phyloP scores from a whole-genome alignment of 23 tunicate species.

The Ciona savignyi region DNA sequence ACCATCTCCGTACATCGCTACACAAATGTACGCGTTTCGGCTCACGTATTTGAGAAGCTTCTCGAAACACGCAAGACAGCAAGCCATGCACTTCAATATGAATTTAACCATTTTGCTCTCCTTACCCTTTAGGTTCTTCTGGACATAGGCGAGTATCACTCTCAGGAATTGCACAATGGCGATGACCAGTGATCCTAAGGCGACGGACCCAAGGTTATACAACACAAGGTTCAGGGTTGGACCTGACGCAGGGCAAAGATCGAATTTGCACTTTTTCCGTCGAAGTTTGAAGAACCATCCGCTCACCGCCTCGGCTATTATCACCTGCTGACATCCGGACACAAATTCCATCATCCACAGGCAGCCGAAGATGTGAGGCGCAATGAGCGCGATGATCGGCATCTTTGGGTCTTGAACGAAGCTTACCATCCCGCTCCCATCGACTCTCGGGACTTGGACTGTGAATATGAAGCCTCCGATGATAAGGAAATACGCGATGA shows the following conservation, averaged over 20 bases:
- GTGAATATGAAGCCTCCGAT: conserved; percentile 19
- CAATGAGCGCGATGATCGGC: conserved; percentile 9
- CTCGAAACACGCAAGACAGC: conserved; percentile 68
- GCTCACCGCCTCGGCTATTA: conserved; percentile 50
- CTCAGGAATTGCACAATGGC: conserved; percentile 56
- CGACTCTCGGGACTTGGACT: conserved; percentile 28
- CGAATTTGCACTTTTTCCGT: conserved; percentile 18
- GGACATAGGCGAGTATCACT: conserved; percentile 35
- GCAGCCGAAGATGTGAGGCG: conserved; percentile 42
- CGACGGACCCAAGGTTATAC: conserved; percentile 62
- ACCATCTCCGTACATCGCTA: conserved; percentile 79
- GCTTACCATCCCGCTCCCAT: conserved; percentile 40
- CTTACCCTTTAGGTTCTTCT: conserved; percentile 37
- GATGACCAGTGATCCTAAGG: conserved; percentile 71
- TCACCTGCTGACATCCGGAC: conserved; percentile 50
- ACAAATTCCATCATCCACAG: conserved; percentile 72
- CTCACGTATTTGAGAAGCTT: conserved; percentile 62
- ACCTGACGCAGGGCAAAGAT: conserved; percentile 25
- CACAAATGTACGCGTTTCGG: conserved; percentile 81
- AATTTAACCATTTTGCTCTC: conserved; percentile 36
- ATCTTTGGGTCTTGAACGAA: conserved; percentile 5
- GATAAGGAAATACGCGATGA: conserved; percentile 21
- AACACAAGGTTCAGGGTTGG: conserved; percentile 35
- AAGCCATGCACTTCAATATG: conserved; percentile 36
- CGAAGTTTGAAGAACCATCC: conserved; percentile 44